Evolutionary conservation across 2,113 vertebrate species (phyloP).

Genomic region (Callaeas wilsoni): DNA sequence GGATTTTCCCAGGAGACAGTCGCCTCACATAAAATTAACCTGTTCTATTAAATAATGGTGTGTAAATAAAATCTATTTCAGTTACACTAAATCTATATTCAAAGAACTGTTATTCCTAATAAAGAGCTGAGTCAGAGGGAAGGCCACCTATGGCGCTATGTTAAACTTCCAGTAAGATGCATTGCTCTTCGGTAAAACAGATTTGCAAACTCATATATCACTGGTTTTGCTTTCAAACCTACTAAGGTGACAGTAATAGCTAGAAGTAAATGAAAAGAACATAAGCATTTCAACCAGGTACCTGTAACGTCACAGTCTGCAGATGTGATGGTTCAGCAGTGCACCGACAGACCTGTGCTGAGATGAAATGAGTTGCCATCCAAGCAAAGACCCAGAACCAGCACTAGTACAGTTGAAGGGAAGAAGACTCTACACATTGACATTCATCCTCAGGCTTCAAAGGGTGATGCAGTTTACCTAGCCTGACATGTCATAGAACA

Average conservation of each 20-base stretch:
- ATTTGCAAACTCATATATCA: background rate
- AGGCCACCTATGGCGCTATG: background rate
- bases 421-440: background rate
- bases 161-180: background rate
- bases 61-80: slow-evolving; percentile 1
- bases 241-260: background rate
- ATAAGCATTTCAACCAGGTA: background rate
- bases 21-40: no score
- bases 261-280: background rate
- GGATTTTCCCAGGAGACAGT: no score
- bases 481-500: background rate
- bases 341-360: background rate
- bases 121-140: slow-evolving; percentile 1
- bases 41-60: slow-evolving; percentile 3
- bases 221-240: background rate
- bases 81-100: no score
- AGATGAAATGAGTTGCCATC: background rate
- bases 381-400: background rate
- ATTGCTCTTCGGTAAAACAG: background rate
- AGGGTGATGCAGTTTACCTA: background rate
- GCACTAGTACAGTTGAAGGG: background rate
- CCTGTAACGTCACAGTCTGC: background rate
- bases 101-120: background rate
- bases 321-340: background rate
- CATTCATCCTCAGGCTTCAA: background rate